Evolutionary conservation across 2,888 invertebrate genomes (phyloP), one percentile per base, ranked within the genome.

Genomic region (Heterodera filipjevi): DNA sequence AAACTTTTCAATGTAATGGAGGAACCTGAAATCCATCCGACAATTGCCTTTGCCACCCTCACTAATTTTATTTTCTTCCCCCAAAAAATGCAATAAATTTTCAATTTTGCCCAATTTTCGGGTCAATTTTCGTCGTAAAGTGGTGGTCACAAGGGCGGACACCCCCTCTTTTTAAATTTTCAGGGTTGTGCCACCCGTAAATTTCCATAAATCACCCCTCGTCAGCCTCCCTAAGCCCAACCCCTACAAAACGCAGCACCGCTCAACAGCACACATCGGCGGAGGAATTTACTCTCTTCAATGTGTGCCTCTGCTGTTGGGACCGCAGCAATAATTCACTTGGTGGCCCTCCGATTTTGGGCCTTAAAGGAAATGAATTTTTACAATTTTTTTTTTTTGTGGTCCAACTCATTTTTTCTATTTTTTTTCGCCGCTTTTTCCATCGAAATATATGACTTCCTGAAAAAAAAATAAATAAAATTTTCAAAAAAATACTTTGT

Each of bases 121-220:
- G 59, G 59, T 59, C 59, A 59, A 59, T 59, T 59, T 59, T 59
- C 5, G 16, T 59, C 59, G 59, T 59, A 59, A 59, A 59, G 59
- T 59, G 59, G 59, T 2, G n/a, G 59, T 0, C 5, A 6, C n/a
- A n/a, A 6, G n/a, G 8, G n/a, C 27, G 6, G n/a, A 22, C 53
- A 16, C 53, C 53, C 53, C 46, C 46, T 12, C 19, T 16, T 19
- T 49, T 49, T 59, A 59, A 59, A 59, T n/a, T 59, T 59, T 39
- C 10, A 3, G 39, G 5, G 6, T 6, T 5, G 59, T 27, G n/a
- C 59, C 59, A 59, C 59, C 59, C 59, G 59, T 6, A 59, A 59
- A 59, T 59, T 59, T 59, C 59, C n/a, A 59, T 59, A 59, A 59
- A 59, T 59, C 59, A 59, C 27, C 59, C 59, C n/a, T n/a, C n/a